Conservation (phyloP, 2,113 vertebrate species). For the Ardeotis arabs region DNA sequence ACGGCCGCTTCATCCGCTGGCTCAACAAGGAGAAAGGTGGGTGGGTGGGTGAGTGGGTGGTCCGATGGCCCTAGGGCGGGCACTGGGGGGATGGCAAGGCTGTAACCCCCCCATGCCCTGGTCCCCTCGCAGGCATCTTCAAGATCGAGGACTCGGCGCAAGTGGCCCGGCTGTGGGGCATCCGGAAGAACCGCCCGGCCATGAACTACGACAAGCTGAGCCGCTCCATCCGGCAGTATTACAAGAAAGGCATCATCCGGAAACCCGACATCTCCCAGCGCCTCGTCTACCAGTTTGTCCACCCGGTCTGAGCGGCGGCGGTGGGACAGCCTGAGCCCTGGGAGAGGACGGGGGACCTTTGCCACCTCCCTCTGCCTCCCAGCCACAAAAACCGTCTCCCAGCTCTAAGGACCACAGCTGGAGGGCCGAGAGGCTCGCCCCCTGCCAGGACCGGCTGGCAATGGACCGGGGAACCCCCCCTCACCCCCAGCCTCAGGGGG, state of each 20-base stretch:
- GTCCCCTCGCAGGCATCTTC: slow-evolving; percentile 87
- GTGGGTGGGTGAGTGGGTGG: not conserved
- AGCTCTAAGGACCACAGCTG: not conserved
- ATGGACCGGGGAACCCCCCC: not conserved
- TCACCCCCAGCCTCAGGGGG: not conserved
- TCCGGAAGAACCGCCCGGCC: slow-evolving; percentile 95
- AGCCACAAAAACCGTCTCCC: not conserved
- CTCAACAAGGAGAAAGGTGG: slow-evolving; percentile 97
- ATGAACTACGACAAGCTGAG: slow-evolving; percentile 99
- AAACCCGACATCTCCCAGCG: slow-evolving; percentile 97
- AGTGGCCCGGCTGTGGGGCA: slow-evolving; percentile 94
- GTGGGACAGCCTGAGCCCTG: not conserved
- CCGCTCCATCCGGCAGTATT: slow-evolving; percentile 99
- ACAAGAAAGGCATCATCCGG: slow-evolving; percentile 98
- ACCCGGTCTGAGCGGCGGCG: slow-evolving; percentile 82
- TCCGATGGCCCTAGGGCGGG: not conserved
- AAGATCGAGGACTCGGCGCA: slow-evolving; percentile 98
- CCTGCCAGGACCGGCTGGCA: not conserved
- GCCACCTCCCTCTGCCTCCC: not conserved
- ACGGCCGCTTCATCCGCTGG: slow-evolving; percentile 96
- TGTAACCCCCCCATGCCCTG: rapidly evolving
- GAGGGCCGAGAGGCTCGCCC: not conserved
- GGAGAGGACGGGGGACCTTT: not conserved
- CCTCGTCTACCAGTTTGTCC: slow-evolving; percentile 98
- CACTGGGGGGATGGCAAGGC: rapidly evolving